Percentiles rank a stretch among this genome's conserved stretches.
Conservation (phyloP, 2,888 invertebrate genomes). For the Andrena dorsata region DNA sequence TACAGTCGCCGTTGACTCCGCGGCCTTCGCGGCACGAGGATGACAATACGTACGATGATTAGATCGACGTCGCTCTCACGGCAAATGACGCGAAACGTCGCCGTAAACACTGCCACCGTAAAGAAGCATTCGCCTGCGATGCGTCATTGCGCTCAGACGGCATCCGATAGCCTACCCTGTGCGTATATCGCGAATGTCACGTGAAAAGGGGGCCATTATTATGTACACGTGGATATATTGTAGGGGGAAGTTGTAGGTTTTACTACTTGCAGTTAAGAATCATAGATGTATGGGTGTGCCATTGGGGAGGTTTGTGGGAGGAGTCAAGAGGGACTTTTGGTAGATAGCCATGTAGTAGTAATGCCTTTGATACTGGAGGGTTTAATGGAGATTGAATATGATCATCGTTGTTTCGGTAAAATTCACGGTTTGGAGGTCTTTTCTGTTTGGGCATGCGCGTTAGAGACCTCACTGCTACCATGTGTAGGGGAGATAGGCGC, state of each 20-base stretch:
- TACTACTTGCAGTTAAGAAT: too few relatives aligned
- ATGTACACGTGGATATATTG: background rate
- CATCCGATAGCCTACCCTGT: background rate
- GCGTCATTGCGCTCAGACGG: slow-evolving; percentile 20
- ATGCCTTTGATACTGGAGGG: too few relatives aligned
- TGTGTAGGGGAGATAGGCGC: too few relatives aligned
- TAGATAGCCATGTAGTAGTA: too few relatives aligned
- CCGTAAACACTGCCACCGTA: slow-evolving; percentile 39
- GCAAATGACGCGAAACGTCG: slow-evolving; percentile 70
- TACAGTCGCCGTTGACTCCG: slow-evolving; percentile 33
- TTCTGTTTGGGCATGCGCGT: too few relatives aligned
- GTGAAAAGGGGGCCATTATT: slow-evolving; percentile 30
- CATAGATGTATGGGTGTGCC: too few relatives aligned
- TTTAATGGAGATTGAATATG: too few relatives aligned
- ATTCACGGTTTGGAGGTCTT: too few relatives aligned
- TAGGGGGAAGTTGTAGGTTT: background rate
- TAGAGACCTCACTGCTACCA: too few relatives aligned
- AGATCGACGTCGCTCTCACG: slow-evolving; percentile 73
- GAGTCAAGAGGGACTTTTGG: too few relatives aligned
- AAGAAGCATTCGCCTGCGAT: slow-evolving; percentile 45
- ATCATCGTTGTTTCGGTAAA: too few relatives aligned
- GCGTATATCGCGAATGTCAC: background rate
- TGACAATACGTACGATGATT: slow-evolving; percentile 79
- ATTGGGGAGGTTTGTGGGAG: too few relatives aligned
- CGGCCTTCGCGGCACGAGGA: slow-evolving; percentile 45